Evolutionary conservation across 2,888 invertebrate genomes (phyloP), one percentile per base, ranked within the genome.

Genomic region (Frankliniella fusca): DNA sequence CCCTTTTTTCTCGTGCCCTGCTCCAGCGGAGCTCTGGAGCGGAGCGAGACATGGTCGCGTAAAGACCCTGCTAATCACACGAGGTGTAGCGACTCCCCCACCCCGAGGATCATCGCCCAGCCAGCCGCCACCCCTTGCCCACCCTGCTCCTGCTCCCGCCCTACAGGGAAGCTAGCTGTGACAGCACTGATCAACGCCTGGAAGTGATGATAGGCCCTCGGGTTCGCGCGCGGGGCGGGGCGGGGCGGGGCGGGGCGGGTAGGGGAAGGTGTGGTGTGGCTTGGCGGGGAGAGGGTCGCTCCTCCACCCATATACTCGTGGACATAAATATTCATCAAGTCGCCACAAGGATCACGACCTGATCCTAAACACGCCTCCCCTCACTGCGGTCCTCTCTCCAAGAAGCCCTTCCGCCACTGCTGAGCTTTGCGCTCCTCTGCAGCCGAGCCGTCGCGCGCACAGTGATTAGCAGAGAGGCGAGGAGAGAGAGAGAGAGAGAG

Each of bases 321-420:
- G 70, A 70, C 70, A 70, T 70, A 70, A 70, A 70, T 70, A 70
- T 70, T 70, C 70, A 70, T 70, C 70, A 70, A 70, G 9, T 70
- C 70, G 23, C 70, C 70, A 70, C 70, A 70, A 70, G 70, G 23
- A 70, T 70, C 70, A 70, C 70, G 70, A 70, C 70, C 70, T 61
- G 70, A 70, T 70, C 70, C 70, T 70, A 70, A 70, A 70, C 70
- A 70, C n/a, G 23, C 70, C 9, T 38, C 38, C 38, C 38, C 38
- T 38, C 54, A 11, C 15, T 18, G 54, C 54, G 15, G 18, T 18
- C 54, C 54, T 54, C 15, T 54, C 54, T 11, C 54, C 54, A 54
- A 54, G 54, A 18, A 54, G 54, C 54, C 18, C 54, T 15, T 54
- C 54, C 54, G 18, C 2, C 54, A 11, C 54, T 38, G 38, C 38